phyloP scores from a whole-genome alignment of 2,888 invertebrate genomes.

The Petrolisthes cinctipes region DNA sequence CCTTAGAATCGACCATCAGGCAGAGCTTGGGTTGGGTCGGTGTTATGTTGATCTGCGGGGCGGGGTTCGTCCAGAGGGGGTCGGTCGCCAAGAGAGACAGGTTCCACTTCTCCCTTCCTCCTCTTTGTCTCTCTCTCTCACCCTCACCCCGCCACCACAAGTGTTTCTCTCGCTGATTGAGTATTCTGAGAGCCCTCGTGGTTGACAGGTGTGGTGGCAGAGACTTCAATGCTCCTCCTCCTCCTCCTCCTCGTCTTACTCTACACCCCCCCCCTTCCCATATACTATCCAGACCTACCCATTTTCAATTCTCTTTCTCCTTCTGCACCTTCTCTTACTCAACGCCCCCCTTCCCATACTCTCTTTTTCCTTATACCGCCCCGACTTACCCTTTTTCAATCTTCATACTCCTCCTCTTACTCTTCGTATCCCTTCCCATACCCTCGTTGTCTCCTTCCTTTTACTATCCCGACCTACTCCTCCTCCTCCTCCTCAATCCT shows the following conservation, averaged over 20 bases:
- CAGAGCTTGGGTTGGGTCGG: no score
- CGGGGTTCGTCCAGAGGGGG: no score
- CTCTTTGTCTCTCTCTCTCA: not conserved
- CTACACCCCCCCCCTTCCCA: not conserved
- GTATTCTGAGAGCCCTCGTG: not conserved
- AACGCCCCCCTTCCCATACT: not conserved
- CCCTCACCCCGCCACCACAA: not conserved
- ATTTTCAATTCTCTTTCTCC: not conserved
- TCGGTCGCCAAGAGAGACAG: not conserved
- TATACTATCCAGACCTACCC: not conserved
- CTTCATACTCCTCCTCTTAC: not conserved
- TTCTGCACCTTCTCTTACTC: not conserved
- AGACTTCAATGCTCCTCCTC: not conserved
- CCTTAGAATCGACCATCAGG: no score
- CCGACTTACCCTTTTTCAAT: not conserved
- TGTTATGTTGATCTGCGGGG: no score
- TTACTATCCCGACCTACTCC: not conserved
- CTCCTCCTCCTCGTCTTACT: not conserved
- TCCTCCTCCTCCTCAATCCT: conserved; percentile 1
- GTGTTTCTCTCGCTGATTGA: conserved; percentile 1
- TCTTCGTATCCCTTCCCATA: not conserved
- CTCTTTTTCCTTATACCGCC: not conserved
- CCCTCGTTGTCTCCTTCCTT: not conserved
- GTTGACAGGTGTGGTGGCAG: not conserved
- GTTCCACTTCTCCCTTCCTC: conserved; percentile 9